These are phyloP conservation scores for Dromius quadrimaculatus DNA, from an alignment of 2,888 invertebrate species.

Conservation along the genomic window DNA sequence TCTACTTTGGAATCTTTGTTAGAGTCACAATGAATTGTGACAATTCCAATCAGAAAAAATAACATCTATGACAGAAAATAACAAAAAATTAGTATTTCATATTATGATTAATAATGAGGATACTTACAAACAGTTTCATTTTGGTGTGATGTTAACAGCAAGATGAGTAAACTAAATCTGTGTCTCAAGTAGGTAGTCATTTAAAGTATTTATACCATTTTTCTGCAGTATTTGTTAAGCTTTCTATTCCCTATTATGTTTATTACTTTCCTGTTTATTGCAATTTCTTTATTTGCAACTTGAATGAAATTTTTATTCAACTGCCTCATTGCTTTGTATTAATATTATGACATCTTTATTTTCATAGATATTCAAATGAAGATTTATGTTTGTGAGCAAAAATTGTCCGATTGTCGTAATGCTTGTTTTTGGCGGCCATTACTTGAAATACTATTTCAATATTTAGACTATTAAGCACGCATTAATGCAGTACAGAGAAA, in stretches of 20 bases:
- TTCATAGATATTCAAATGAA: too few relatives aligned
- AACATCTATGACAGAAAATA: too few relatives aligned
- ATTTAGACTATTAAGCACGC: too few relatives aligned
- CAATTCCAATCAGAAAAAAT: conserved; percentile 6
- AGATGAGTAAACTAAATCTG: conserved; percentile 24
- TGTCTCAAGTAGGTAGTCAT: neutral
- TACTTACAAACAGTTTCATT: conserved; percentile 10
- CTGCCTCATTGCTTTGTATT: too few relatives aligned
- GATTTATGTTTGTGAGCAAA: too few relatives aligned
- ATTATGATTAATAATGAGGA: neutral
- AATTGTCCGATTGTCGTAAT: too few relatives aligned
- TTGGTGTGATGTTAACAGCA: conserved; percentile 6
- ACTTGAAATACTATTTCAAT: too few relatives aligned
- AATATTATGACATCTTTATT: too few relatives aligned
- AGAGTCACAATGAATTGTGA: conserved; percentile 56
- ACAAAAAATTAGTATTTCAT: neutral
- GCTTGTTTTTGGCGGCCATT: too few relatives aligned
- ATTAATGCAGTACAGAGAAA: too few relatives aligned
- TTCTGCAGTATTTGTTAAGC: conserved; percentile 21
- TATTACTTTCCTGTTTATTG: conserved; percentile 33
- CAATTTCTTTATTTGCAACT: conserved; percentile 17
- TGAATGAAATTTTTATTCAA: too few relatives aligned
- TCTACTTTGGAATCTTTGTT: conserved; percentile 58
- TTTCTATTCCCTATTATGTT: conserved; percentile 33
- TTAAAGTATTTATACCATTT: conserved; percentile 34